A percentile compares a stretch with the other conserved stretches of the same genome.
Conservation (phyloP, 2,888 invertebrate genomes). For the Drosophila austrosaltans region DNA sequence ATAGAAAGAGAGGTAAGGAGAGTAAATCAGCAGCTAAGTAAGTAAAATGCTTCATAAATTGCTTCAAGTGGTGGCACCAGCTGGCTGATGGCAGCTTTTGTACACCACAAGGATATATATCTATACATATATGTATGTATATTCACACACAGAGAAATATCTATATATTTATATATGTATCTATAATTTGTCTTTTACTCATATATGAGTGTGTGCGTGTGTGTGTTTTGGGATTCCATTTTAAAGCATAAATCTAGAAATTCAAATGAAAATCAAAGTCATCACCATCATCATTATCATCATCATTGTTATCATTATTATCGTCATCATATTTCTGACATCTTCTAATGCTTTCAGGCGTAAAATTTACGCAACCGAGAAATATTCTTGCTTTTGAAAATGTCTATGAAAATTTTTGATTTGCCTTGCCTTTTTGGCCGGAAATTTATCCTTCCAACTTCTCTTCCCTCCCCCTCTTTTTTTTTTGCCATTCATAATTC, state of each 20-base stretch:
- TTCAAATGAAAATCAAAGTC: constrained; percentile 69
- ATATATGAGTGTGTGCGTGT: constrained; percentile 20
- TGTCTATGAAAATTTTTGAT: constrained; percentile 37
- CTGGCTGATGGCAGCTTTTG: constrained; percentile 65
- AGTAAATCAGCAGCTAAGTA: constrained; percentile 77
- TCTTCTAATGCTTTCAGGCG: constrained; percentile 43
- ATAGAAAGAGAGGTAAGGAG: constrained; percentile 31
- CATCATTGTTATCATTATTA: constrained; percentile 33
- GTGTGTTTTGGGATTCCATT: constrained; percentile 44
- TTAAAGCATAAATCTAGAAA: constrained; percentile 65
- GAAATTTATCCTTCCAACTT: constrained; percentile 53
- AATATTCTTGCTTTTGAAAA: constrained; percentile 56
- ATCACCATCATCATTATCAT: constrained; percentile 43
- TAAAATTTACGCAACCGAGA: constrained; percentile 65
- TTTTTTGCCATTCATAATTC: constrained; percentile 14
- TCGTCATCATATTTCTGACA: constrained; percentile 36
- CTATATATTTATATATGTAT: constrained; percentile 19
- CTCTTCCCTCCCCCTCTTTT: constrained; percentile 1
- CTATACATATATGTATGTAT: not conserved
- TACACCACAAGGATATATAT: constrained; percentile 43
- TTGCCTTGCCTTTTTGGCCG: constrained; percentile 42
- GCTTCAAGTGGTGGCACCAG: constrained; percentile 72
- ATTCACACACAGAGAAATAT: not conserved
- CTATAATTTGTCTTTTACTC: constrained; percentile 15
- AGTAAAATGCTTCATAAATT: constrained; percentile 79